Conservation (phyloP, 2,797 vertebrate genomes). For the Okamejei kenojei region DNA sequence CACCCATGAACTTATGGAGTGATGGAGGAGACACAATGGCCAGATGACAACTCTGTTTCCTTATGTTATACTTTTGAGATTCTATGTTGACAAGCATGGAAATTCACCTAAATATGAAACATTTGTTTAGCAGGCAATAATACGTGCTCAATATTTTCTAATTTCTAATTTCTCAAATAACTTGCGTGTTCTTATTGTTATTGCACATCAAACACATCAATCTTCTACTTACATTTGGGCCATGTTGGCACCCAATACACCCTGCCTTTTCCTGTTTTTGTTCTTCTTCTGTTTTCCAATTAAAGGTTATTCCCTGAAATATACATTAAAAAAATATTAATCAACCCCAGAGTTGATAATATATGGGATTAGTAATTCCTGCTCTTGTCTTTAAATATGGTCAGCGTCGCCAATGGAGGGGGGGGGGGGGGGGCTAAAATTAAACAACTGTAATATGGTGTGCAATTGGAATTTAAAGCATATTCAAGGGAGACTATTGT, state of each 20-base stretch:
- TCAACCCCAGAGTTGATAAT: not conserved
- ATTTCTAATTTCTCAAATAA: not conserved
- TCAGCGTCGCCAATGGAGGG: too few relatives aligned
- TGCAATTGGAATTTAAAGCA: not conserved
- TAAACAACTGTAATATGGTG: not conserved
- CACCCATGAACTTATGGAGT: too few relatives aligned
- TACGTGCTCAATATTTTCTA: not conserved
- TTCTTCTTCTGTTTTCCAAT: slow-evolving; percentile 20
- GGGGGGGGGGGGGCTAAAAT: not conserved
- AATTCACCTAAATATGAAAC: not conserved
- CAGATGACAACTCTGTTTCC: too few relatives aligned
- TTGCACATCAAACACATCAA: not conserved
- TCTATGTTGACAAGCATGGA: not conserved
- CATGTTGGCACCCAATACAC: slow-evolving; percentile 14
- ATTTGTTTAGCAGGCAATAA: not conserved
- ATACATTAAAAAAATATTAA: not conserved
- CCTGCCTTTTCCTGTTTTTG: not conserved
- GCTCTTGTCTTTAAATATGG: not conserved
- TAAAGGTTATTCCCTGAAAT: slow-evolving; percentile 16
- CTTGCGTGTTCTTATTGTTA: not conserved
- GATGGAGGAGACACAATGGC: too few relatives aligned
- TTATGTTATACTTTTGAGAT: not conserved
- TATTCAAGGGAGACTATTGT: not conserved
- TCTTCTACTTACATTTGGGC: not conserved
- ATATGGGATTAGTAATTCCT: not conserved